These are phyloP conservation scores for Dendrophyllia cribrosa DNA, from an alignment of 64 coral and sea anemone species.

Conservation along the genomic window DNA sequence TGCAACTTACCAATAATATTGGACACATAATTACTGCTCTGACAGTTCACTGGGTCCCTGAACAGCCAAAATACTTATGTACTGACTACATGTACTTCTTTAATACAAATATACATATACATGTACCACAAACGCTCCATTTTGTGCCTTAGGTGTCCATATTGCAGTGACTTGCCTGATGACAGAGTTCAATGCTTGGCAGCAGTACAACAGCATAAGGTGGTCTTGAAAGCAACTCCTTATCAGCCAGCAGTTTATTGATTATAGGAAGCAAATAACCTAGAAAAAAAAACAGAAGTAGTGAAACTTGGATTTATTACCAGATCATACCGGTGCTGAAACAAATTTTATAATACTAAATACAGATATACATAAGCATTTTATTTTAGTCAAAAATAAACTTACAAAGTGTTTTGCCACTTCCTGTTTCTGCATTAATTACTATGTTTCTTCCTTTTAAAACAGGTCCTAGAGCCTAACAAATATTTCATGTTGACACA, in stretches of 20 bases:
- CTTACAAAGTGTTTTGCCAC: slow-evolving; percentile 97
- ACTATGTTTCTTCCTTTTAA: slow-evolving; percentile 68
- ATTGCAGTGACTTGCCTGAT: slow-evolving; percentile 60
- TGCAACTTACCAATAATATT: too few relatives aligned
- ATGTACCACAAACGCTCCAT: too few relatives aligned
- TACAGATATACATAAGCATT: too few relatives aligned
- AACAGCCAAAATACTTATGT: too few relatives aligned
- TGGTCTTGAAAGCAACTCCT: slow-evolving; percentile 18
- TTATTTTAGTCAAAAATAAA: not conserved
- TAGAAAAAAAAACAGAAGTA: slow-evolving; percentile 2
- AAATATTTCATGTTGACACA: not conserved
- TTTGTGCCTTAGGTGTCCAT: not conserved
- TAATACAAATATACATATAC: too few relatives aligned
- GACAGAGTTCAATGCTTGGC: slow-evolving; percentile 89
- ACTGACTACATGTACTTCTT: too few relatives aligned
- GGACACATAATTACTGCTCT: too few relatives aligned
- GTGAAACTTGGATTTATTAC: not conserved
- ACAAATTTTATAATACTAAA: too few relatives aligned
- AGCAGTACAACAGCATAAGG: slow-evolving; percentile 89
- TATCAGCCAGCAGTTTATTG: slow-evolving; percentile 73
- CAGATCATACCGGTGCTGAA: too few relatives aligned
- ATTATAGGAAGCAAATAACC: slow-evolving; percentile 94
- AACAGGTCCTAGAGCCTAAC: slow-evolving; percentile 71
- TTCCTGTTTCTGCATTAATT: slow-evolving; percentile 98
- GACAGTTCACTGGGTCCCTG: too few relatives aligned